These are phyloP conservation scores for Acrocephalus arundinaceus DNA, from an alignment of 2,113 vertebrate genomes.

Conservation along the genomic window DNA sequence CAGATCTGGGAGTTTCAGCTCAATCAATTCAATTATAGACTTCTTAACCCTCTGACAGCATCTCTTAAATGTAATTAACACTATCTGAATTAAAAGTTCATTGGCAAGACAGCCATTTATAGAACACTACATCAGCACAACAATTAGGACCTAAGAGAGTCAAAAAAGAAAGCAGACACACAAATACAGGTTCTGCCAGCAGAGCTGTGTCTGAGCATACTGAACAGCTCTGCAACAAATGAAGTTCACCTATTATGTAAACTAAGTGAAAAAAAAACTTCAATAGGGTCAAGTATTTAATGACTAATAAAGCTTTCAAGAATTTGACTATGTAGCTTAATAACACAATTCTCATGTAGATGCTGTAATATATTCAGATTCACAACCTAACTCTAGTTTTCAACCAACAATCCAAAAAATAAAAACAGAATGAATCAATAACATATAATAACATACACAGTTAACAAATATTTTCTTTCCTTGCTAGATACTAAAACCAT, in stretches of 20 bases:
- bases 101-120: background rate
- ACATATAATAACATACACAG: background rate
- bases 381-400: background rate
- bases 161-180: background rate
- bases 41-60: background rate
- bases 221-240: background rate
- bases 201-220: background rate
- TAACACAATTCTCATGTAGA: background rate
- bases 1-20: background rate
- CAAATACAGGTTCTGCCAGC: background rate
- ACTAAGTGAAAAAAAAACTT: background rate
- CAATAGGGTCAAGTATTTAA: background rate
- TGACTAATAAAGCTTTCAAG: background rate
- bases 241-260: background rate
- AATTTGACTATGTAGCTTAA: background rate
- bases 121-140: background rate
- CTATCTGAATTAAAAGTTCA: background rate
- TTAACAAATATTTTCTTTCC: background rate
- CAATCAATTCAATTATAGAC: background rate
- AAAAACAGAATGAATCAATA: background rate
- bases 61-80: background rate
- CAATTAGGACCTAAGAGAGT: background rate
- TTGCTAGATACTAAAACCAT: background rate
- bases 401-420: background rate
- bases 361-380: background rate